Conservation (phyloP, 1,140 invertebrate species). For the Mesaphorura yosii region DNA sequence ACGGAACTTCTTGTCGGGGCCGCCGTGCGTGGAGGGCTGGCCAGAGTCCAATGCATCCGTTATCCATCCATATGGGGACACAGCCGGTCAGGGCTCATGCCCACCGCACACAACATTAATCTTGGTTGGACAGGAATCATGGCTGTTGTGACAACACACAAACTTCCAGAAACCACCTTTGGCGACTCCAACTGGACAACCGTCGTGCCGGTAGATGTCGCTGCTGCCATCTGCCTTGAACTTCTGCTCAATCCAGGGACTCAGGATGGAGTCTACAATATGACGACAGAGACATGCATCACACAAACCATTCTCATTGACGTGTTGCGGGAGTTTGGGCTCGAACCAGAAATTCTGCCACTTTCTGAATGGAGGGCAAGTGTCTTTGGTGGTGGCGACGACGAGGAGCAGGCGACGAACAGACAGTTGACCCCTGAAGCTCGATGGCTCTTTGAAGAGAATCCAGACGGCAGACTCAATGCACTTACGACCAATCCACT, state of each 20-base stretch:
- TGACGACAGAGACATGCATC: neutral
- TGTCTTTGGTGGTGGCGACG: neutral
- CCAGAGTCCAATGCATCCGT: neutral
- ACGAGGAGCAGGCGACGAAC: too few species aligned
- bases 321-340: neutral
- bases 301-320: neutral
- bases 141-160: neutral
- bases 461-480: too few species aligned
- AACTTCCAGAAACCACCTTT: conserved; percentile 1
- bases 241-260: neutral
- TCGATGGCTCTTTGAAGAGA: too few species aligned
- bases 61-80: conserved; percentile 1
- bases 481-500: too few species aligned
- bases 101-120: neutral
- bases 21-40: neutral
- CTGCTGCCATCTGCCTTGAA: neutral
- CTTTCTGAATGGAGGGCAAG: neutral
- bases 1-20: neutral
- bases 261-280: neutral
- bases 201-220: neutral
- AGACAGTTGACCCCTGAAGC: too few species aligned
- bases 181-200: conserved; percentile 4
- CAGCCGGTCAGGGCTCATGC: conserved; percentile 3
- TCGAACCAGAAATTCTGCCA: neutral
- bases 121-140: neutral